phyloP scores from a whole-genome alignment of 2,888 invertebrate species.

The Nipponacmea schrenckii region DNA sequence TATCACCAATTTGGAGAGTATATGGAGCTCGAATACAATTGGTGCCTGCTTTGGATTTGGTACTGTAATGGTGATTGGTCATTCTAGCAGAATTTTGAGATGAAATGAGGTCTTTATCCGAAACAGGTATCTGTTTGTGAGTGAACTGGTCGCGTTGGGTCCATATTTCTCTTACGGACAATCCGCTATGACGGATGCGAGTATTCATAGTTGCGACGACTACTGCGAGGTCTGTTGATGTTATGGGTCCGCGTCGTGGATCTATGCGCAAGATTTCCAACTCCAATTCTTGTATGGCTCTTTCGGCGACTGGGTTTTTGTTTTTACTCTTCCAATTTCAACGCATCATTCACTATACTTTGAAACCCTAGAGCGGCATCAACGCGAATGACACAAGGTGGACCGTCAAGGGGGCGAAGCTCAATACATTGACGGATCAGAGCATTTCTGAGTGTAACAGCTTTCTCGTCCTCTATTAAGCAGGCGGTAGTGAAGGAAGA shows the following conservation, averaged over 20 bases:
- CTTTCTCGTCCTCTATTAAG: conserved; percentile 26
- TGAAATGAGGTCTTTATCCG: conserved; percentile 7
- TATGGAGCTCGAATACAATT: background rate
- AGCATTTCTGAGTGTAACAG: conserved; percentile 25
- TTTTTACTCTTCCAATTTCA: conserved; percentile 35
- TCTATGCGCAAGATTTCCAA: conserved; percentile 39
- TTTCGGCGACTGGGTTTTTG: conserved; percentile 46
- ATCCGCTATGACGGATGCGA: conserved; percentile 9
- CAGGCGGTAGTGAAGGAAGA: conserved; percentile 30
- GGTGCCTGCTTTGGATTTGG: background rate
- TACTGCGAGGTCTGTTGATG: background rate
- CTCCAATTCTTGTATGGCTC: conserved; percentile 42
- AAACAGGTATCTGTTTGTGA: background rate
- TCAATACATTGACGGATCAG: conserved; percentile 25
- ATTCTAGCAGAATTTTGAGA: background rate
- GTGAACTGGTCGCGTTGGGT: conserved; percentile 6
- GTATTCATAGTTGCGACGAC: conserved; percentile 7
- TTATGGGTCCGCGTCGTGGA: conserved; percentile 14
- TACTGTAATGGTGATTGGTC: conserved; percentile 5
- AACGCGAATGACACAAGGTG: conserved; percentile 30
- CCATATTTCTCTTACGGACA: conserved; percentile 12
- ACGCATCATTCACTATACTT: background rate
- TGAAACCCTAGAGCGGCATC: conserved; percentile 37
- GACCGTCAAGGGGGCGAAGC: conserved; percentile 32
- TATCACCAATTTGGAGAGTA: background rate